Base-by-base conservation (phyloP, 2,888 invertebrate genomes). In the Erynnis tages region DNA sequence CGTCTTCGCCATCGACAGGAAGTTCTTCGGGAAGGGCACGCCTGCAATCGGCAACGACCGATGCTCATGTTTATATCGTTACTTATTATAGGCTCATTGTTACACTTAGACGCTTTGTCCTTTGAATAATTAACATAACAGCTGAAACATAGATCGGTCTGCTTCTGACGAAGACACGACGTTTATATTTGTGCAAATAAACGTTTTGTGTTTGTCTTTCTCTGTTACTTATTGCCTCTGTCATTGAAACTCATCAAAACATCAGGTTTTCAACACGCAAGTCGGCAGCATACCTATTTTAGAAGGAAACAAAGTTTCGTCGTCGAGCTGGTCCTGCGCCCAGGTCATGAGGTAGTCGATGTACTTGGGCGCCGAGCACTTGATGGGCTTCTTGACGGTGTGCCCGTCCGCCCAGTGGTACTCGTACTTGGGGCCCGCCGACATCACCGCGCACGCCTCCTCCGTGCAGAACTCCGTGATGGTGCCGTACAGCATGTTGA, bases 381-480 rank as follows among this genome's bases (percentile, higher is more conserved):
- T 98, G 70, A 99, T 98, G 34, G 98, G 98, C 80, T 99, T 99
- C 84, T 99, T 97, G 17, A 98, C 97, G 0, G 97, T 97, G 73
- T 97, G 96, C 0, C 98, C 98, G 86, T 99, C 98, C 0, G 99
- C 99, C 99, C 99, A 99, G 86, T 98, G 98, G 88, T 99, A 99
- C 89, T 99, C 99, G 79, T 99, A 98, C 89, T 98, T 98, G 59
- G 98, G 98, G 34, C 99, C 99, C 8, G 99, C 99, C 6, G 98
- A 98, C 99, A 99, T 99, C 65, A 99, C 98, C 6, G 96, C 95
- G 85, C 98, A 99, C 62, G 96, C 96, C 71, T 98, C 97, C 81
- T 98, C 98, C 2, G 98, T 98, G 82, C 99, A 99, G 88, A 98
- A 98, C 88, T 99, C 99, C n/a, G 98, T 98, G 71, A 99, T 97